Evolutionary conservation across 2,113 vertebrate species (phyloP).

Genomic region (Tapirus terrestris): DNA sequence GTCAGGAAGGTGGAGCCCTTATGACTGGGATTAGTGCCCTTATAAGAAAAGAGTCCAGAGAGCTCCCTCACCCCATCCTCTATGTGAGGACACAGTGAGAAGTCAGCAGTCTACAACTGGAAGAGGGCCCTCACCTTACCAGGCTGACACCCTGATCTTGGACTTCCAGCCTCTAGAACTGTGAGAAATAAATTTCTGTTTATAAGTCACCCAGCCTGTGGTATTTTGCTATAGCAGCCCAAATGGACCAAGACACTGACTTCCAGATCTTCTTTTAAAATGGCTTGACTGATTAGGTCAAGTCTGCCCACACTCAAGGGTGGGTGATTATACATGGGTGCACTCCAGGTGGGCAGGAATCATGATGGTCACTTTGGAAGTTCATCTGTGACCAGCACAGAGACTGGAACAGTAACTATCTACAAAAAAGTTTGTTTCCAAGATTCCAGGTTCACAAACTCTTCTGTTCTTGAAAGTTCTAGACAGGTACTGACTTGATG

Average conservation of each 20-base stretch:
- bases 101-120: no score
- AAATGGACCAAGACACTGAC: no score
- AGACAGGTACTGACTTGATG: not conserved
- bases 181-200: not conserved
- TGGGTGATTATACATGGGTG: rapidly evolving
- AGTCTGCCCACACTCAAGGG: rapidly evolving
- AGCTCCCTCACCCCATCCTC: no score
- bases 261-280: not conserved
- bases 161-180: not conserved
- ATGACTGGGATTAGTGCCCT: not conserved
- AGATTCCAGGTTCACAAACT: not conserved
- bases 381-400: not conserved
- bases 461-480: not conserved
- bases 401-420: not conserved
- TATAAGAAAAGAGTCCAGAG: no score
- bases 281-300: not conserved
- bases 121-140: not conserved
- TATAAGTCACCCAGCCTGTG: not conserved
- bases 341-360: rapidly evolving
- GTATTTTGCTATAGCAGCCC: not conserved
- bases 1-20: not conserved
- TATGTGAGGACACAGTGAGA: no score
- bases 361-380: not conserved
- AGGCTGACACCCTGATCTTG: not conserved
- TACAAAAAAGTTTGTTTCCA: not conserved